Conservation (phyloP, 2,888 invertebrate genomes). For the Folsomia manolachei region DNA sequence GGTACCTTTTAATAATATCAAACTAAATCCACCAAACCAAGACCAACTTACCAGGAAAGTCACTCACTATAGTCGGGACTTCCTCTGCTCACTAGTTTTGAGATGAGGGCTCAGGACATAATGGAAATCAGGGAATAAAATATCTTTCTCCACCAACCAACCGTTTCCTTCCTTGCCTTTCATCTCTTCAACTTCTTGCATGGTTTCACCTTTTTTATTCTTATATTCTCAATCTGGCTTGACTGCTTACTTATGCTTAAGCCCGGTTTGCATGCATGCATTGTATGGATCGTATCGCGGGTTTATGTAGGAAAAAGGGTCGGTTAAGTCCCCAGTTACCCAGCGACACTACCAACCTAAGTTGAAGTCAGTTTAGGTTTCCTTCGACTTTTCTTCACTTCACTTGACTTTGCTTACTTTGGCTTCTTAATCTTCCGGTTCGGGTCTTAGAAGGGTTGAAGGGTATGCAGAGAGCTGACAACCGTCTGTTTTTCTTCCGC, state of each 20-base stretch:
- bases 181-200: not conserved
- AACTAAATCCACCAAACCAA: not conserved
- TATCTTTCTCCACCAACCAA: not conserved
- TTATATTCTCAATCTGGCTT: not conserved
- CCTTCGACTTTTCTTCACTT: not conserved
- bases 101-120: too few relatives aligned
- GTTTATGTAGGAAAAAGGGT: too few relatives aligned
- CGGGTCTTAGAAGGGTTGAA: not conserved
- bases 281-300: too few relatives aligned
- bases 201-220: conserved; percentile 6
- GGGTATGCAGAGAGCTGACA: not conserved
- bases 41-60: too few relatives aligned
- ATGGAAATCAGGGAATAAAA: not conserved
- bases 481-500: too few relatives aligned
- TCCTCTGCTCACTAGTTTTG: not conserved
- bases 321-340: too few relatives aligned
- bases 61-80: too few relatives aligned
- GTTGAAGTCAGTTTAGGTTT: not conserved
- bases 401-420: not conserved
- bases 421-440: conserved; percentile 16
- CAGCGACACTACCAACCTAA: too few relatives aligned
- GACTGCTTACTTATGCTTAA: not conserved
- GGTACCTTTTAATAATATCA: conserved; percentile 8
- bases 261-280: too few relatives aligned
- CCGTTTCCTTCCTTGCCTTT: not conserved